phyloP scores from a whole-genome alignment of 2,888 invertebrate species.

The Acronicta alni region DNA sequence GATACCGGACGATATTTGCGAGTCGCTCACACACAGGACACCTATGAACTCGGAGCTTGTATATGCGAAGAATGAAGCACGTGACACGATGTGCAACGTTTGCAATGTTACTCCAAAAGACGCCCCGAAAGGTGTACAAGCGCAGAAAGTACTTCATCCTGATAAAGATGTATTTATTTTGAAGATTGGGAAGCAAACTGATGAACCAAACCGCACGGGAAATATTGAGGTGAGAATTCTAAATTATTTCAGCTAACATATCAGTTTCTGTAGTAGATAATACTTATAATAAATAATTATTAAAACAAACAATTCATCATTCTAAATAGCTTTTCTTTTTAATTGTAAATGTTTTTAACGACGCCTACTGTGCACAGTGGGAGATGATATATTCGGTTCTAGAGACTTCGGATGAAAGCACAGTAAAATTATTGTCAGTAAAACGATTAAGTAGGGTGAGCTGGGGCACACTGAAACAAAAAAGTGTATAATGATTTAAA shows the following conservation, averaged over 20 bases:
- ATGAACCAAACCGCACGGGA: conserved; percentile 88
- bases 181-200: conserved; percentile 93
- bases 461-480: too few species aligned
- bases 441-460: too few species aligned
- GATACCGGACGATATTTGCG: conserved; percentile 85
- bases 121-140: conserved; percentile 87
- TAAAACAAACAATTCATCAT: too few species aligned
- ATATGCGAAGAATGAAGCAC: conserved; percentile 73
- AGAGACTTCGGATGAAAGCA: too few species aligned
- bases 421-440: too few species aligned
- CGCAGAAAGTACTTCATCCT: conserved; percentile 90
- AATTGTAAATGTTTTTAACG: too few species aligned
- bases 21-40: conserved; percentile 76
- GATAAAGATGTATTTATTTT: conserved; percentile 93
- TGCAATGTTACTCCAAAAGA: conserved; percentile 86
- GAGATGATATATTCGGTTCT: too few species aligned
- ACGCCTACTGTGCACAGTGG: too few species aligned
- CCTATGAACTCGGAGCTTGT: conserved; percentile 77
- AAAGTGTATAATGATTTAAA: too few species aligned
- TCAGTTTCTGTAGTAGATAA: too few species aligned
- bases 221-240: conserved; percentile 90
- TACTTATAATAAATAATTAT: too few species aligned
- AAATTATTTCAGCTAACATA: background rate
- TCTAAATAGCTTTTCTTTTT: too few species aligned
- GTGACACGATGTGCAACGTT: conserved; percentile 71